Base-by-base conservation (phyloP, 2,797 vertebrate species). In the Cottoperca gobio region DNA sequence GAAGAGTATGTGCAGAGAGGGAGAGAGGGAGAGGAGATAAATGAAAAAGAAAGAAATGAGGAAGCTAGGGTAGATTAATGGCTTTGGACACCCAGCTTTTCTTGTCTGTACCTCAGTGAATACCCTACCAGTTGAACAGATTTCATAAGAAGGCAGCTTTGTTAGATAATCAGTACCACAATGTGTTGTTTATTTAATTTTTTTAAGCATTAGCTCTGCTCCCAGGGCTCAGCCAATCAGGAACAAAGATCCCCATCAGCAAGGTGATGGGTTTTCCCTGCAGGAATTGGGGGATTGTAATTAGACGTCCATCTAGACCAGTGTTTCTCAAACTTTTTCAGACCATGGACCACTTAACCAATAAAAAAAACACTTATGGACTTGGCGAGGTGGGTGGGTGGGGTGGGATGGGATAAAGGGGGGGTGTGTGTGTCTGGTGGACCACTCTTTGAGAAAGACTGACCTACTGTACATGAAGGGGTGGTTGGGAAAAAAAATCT, bases 61-160 rank as follows among this genome's bases (percentile, higher is more conserved):
- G 60, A 76, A 69, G 68, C 58, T 11, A 23, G 45, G 31, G 53
- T 78, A 80, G 75, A 86, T 89, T 76, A 87, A 86, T 86, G 67
- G 62, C 58, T 76, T 77, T 78, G 65, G 82, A 84, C 80, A 74
- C 52, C 58, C 43, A 67, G 67, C 70, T 75, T 90, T 79, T 83
- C 68, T 86, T 40, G 7, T 65, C 78, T 83, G 50, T 69, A 76
- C 65, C 58, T 84, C 64, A 66, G 14, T 83, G 76, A 84, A 71
- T 81, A n/a, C 10, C n/a, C 9, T 24, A 43, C 60, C 52, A 60
- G 39, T 67, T 77, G 64, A 86, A 82, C 48, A 71, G 69, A 50
- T 74, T 82, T 76, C 60, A 65, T 62, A 57, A 52, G 31, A 61
- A 76, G 35, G 35, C 70, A 37, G 64, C 59, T 86, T 78, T 78